These are phyloP conservation scores for Orientallactaga sibirica DNA, from an alignment of 2,797 vertebrate species.

Conservation along the genomic window DNA sequence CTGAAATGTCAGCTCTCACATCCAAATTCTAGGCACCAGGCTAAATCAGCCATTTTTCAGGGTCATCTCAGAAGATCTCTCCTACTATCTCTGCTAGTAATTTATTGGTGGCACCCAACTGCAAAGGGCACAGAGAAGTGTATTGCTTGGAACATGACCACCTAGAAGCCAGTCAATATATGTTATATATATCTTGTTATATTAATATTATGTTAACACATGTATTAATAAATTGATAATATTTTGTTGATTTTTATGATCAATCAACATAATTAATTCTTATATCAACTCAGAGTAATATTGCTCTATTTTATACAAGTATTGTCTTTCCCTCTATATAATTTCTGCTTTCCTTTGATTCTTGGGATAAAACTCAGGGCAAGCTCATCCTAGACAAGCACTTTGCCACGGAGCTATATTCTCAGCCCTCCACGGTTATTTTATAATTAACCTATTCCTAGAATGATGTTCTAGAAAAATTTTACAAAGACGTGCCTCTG, in stretches of 20 bases:
- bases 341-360: not conserved
- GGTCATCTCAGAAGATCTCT: not conserved
- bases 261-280: conserved; percentile 27
- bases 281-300: not conserved
- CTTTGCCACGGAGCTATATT: no score
- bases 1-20: not conserved
- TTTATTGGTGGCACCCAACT: not conserved
- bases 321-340: not conserved
- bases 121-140: not conserved
- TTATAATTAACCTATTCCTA: not conserved
- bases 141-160: not conserved
- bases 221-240: conserved; percentile 4
- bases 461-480: conserved; percentile 45
- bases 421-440: not conserved
- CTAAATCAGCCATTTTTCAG: not conserved
- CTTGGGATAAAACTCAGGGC: no score
- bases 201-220: not conserved
- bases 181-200: not conserved
- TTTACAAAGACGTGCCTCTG: conserved; percentile 10
- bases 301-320: not conserved
- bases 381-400: no score
- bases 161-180: not conserved
- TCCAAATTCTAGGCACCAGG: not conserved
- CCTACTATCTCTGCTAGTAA: not conserved
- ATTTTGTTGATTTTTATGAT: conserved; percentile 24